Evolutionary conservation across 2,113 vertebrate species (phyloP), one percentile per base, ranked within the genome.

Genomic region (Thomomys bottae): DNA sequence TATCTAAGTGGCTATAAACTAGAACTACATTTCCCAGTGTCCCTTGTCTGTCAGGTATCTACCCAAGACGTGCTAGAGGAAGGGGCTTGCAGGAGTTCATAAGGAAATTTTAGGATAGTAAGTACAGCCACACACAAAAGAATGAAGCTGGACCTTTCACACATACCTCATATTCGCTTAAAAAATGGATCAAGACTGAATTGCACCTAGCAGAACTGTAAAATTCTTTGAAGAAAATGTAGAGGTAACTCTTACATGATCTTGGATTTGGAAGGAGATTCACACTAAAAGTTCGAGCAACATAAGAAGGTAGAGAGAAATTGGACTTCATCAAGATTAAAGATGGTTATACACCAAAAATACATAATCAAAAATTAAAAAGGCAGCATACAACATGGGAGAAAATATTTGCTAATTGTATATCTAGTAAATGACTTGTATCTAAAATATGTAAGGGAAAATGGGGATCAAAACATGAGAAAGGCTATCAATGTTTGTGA

Each of bases 351-450:
- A 28, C 6, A 82, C 7, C 64, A 78, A 85, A 73, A 10, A 20
- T 17, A 57, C 23, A 83, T 57, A 54, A 88, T 75, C 28, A 86
- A 95, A 83, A 91, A 75, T 28, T 88, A 20, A 70, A 90, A 92
- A 73, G 54, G 88, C 9, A 77, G 17, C 3, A 17, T 26, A 76
- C 5, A 28, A 38, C 32, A n/a, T 59, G 42, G 40, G 15, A 80
- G 63, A 93, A 88, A 91, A 75, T 61, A 80, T 63, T 38, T 90
- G n/a, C 5, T 75, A 88, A 75, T 75, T 30, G 23, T 21, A 7
- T 70, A 80, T 80, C 34, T 36, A 3, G 32, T 79, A 75, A 84
- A 49, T 38, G 61, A 73, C 75, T 81, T 84, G 26, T 24, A 49
- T 77, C 54, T 76, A 88, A 24, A 88, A 40, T 38, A 84, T 80